Evolutionary conservation across 2,797 vertebrate species (phyloP).

Genomic region (Hylomyscus alleni): DNA sequence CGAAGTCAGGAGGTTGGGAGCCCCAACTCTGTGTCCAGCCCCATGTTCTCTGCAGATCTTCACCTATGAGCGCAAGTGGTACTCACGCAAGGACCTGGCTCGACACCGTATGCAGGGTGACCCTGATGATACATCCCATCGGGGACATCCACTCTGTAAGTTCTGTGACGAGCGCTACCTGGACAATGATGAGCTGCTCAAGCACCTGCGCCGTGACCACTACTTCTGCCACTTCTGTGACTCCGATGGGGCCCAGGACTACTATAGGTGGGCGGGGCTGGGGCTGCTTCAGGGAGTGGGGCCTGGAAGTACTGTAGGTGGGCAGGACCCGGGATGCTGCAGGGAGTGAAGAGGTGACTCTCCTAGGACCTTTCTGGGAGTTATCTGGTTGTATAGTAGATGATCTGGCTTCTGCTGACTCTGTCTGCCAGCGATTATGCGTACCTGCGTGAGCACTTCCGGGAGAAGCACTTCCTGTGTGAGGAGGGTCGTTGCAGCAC

Average conservation of each 20-base stretch:
- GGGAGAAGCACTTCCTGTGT: conserved; percentile 97
- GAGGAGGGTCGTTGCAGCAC: conserved; percentile 96
- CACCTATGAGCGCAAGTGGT: conserved; percentile 97
- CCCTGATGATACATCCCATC: conserved; percentile 97
- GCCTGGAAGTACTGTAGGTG: not conserved
- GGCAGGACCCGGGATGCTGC: not conserved
- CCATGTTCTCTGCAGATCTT: conserved; percentile 92
- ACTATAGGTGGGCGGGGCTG: conserved; percentile 93
- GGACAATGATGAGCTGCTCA: conserved; percentile 98
- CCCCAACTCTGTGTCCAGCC: not conserved
- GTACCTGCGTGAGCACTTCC: conserved; percentile 97
- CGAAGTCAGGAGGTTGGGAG: not conserved
- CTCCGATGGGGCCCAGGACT: conserved; percentile 97
- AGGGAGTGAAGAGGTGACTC: not conserved
- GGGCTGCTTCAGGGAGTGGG: not conserved
- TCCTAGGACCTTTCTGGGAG: not conserved
- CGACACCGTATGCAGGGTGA: conserved; percentile 97
- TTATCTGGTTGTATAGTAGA: not conserved
- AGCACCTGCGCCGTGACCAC: conserved; percentile 97
- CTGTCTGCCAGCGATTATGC: conserved; percentile 93
- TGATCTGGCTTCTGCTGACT: not conserved
- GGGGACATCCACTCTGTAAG: conserved; percentile 98
- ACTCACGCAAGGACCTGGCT: conserved; percentile 97
- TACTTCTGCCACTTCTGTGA: conserved; percentile 99
- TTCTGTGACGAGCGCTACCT: conserved; percentile 98